Conservation (phyloP, 2,888 invertebrate species). For the Aquatica leii region DNA sequence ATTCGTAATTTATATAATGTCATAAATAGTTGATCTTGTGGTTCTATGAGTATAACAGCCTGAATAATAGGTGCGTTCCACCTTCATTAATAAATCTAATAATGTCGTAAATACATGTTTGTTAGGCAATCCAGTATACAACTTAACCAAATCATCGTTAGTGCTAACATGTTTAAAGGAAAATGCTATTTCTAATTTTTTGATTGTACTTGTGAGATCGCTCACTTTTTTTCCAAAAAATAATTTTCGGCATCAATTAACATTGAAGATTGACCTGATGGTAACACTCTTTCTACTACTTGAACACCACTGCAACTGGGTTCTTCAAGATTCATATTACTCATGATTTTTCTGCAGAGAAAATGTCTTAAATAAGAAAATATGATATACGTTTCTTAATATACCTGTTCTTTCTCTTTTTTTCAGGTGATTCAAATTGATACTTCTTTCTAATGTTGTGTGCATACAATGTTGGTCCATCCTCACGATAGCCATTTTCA, state of each 20-base stretch:
- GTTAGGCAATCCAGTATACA: background rate
- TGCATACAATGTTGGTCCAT: background rate
- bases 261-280: background rate
- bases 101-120: background rate
- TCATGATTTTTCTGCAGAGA: conserved; percentile 1
- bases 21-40: background rate
- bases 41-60: background rate
- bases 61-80: conserved; percentile 4
- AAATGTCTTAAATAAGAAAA: conserved; percentile 5
- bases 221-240: too few species aligned
- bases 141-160: conserved; percentile 1
- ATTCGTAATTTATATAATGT: background rate
- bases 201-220: background rate
- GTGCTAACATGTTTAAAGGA: conserved; percentile 1
- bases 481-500: conserved; percentile 2
- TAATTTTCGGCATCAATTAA: too few species aligned
- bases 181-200: conserved; percentile 3
- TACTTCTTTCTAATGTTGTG: background rate
- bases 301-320: background rate
- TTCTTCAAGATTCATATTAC: too few species aligned
- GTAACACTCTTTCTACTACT: conserved; percentile 3
- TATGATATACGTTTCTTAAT: conserved; percentile 1
- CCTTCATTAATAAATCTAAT: background rate
- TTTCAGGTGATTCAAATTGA: conserved; percentile 4
- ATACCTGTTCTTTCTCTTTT: too few species aligned